phyloP scores from a whole-genome alignment of 2,888 invertebrate species.

The Zygogramma bicolorata region DNA sequence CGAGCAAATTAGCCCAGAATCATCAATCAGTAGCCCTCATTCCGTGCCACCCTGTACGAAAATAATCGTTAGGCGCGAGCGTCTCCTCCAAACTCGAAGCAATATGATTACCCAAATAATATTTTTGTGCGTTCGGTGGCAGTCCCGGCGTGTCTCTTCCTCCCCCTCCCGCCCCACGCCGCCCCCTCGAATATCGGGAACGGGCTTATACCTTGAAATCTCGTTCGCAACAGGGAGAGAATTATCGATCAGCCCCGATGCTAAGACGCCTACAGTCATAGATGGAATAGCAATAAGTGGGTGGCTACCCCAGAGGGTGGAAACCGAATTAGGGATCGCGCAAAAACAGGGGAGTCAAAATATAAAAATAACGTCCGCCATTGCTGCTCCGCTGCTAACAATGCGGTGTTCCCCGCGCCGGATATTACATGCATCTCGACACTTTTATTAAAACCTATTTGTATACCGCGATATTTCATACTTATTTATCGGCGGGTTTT shows the following conservation, averaged over 20 bases:
- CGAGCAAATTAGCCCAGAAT: background rate
- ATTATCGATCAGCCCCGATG: conserved; percentile 62
- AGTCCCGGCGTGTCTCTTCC: conserved; percentile 24
- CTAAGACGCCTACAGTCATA: conserved; percentile 64
- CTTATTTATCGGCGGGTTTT: conserved; percentile 37
- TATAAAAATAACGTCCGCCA: conserved; percentile 62
- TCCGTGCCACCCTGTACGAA: conserved; percentile 12
- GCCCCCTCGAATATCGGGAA: conserved; percentile 35
- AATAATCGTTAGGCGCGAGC: conserved; percentile 18
- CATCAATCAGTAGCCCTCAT: conserved; percentile 5
- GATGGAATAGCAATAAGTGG: conserved; percentile 66
- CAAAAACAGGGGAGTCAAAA: conserved; percentile 64
- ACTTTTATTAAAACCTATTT: conserved; percentile 51
- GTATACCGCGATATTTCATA: conserved; percentile 42
- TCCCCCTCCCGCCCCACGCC: background rate
- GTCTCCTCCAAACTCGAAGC: conserved; percentile 24
- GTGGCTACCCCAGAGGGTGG: conserved; percentile 59
- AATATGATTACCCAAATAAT: conserved; percentile 42
- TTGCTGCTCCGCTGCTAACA: conserved; percentile 43
- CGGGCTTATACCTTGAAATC: conserved; percentile 59
- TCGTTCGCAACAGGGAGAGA: conserved; percentile 60
- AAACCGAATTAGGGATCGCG: conserved; percentile 65
- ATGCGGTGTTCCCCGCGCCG: conserved; percentile 41
- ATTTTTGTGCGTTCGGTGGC: conserved; percentile 41
- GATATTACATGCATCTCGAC: conserved; percentile 52